A percentile compares a stretch with the other conserved stretches of the same genome.
Evolutionary conservation across 2,888 invertebrate species (phyloP).

Genomic region (Glaucopsyche alexis): DNA sequence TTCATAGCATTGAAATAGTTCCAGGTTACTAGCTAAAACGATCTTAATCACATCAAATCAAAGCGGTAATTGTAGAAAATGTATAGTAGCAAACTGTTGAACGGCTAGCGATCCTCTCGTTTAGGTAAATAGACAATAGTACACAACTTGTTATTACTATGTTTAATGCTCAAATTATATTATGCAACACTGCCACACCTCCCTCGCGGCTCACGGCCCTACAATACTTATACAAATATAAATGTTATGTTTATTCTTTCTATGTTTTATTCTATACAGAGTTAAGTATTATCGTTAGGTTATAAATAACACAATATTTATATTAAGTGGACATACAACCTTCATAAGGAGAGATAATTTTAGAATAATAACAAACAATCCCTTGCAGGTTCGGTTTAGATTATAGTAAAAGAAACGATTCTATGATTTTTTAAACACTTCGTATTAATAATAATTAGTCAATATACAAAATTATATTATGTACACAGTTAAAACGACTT

Average conservation of each 20-base stretch:
- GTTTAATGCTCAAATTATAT: conserved; percentile 19
- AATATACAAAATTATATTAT: conserved; percentile 45
- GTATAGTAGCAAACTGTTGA: neutral
- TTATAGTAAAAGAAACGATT: conserved; percentile 37
- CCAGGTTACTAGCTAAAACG: no score
- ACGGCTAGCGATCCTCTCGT: neutral
- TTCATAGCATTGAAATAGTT: no score
- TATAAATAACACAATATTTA: conserved; percentile 73
- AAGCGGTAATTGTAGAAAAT: conserved; percentile 14
- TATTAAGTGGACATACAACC: conserved; percentile 74
- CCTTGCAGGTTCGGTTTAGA: conserved; percentile 46
- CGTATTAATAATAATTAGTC: conserved; percentile 41
- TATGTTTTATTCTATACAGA: conserved; percentile 58
- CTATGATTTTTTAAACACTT: conserved; percentile 40
- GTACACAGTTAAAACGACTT: conserved; percentile 39
- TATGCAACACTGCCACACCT: conserved; percentile 10
- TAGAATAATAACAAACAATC: conserved; percentile 54
- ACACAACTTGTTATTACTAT: conserved; percentile 14
- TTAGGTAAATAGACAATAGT: conserved; percentile 8
- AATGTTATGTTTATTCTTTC: conserved; percentile 53
- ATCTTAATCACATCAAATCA: no score
- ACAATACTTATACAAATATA: conserved; percentile 60
- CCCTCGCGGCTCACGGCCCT: conserved; percentile 39
- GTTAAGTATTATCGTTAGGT: conserved; percentile 67
- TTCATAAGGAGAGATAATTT: conserved; percentile 68